Evolutionary conservation across 2,888 invertebrate genomes (phyloP), one percentile per base, ranked within the genome.

Genomic region (Phengaris alcon): DNA sequence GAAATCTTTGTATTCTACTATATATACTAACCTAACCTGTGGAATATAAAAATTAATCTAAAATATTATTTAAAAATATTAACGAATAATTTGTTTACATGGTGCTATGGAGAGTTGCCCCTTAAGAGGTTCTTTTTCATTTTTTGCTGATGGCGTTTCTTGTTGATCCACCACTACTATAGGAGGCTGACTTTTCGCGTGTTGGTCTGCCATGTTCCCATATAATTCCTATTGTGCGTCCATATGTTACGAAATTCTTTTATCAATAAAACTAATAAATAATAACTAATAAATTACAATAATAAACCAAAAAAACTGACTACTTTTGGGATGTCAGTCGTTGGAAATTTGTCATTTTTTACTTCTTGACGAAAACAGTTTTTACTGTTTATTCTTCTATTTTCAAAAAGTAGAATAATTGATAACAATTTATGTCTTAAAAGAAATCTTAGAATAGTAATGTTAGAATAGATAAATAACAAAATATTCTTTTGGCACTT

Each of bases 311-410:
- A 86, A 84, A 81, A 85, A 85, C 83, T 15, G 7, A 5, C 6
- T 85, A 83, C 85, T 83, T 81, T 81, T 83, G 81, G 88, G 86
- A 89, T 83, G 90, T 91, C 90, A 90, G 87, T 83, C 82, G 84
- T 83, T 85, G 82, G 82, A 85, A 90, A 89, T 91, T 91, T 90
- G 92, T 90, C 92, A 87, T 79, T 75, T 80, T 77, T 87, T 88
- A 83, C 79, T 86, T 88, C 52, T 52, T 1, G 10, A 44, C 22
- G 59, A 64, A 59, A 59, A 64, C 35, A 64, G 64, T 44, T 64
- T 88, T 88, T 87, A 82, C 78, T 75, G 74, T 79, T 77, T 79
- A 12, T 64, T 64, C 81, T 91, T 91, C 90, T 80, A 88, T 85
- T 88, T 91, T 91, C 79, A 90, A 90, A 86, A 83, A 77, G 35